Conservation (phyloP, 2,888 invertebrate genomes). For the Stenoptilia bipunctidactyla region DNA sequence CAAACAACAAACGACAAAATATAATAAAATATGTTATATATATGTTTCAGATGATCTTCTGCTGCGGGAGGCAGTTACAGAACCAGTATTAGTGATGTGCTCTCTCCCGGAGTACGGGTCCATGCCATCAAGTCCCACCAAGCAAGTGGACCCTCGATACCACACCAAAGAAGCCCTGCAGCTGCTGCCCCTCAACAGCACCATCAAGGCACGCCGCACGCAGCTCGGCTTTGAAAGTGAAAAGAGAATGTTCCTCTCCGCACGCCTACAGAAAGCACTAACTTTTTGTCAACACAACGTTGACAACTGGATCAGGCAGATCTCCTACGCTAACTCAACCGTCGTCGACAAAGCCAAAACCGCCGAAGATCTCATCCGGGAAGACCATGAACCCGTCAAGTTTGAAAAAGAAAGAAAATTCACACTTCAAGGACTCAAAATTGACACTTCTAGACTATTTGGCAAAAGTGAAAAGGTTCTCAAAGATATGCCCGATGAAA, state of each 20-base stretch:
- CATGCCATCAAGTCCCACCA: conserved; percentile 54
- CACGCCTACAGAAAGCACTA: conserved; percentile 74
- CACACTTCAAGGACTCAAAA: conserved; percentile 61
- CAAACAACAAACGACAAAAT: too few species aligned
- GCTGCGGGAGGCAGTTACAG: conserved; percentile 73
- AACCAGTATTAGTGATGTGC: conserved; percentile 76
- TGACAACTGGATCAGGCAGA: conserved; percentile 75
- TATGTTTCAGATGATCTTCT: conserved; percentile 62
- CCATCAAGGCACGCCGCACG: conserved; percentile 59
- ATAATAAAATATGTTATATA: too few species aligned
- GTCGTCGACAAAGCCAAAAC: conserved; percentile 51
- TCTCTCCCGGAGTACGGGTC: conserved; percentile 69
- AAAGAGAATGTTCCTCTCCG: conserved; percentile 74
- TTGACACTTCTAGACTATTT: conserved; percentile 59
- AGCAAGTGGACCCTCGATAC: conserved; percentile 66
- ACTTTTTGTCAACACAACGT: conserved; percentile 75
- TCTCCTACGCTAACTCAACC: conserved; percentile 60
- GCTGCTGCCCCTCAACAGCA: conserved; percentile 52
- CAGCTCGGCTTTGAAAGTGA: conserved; percentile 74
- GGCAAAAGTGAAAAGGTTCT: conserved; percentile 65
- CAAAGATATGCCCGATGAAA: conserved; percentile 70
- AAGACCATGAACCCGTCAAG: conserved; percentile 63
- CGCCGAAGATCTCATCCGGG: conserved; percentile 67
- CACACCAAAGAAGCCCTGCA: conserved; percentile 68
- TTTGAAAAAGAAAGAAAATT: conserved; percentile 66